phyloP scores from a whole-genome alignment of 2,888 invertebrate genomes.

The Rhyacophila evoluta region DNA sequence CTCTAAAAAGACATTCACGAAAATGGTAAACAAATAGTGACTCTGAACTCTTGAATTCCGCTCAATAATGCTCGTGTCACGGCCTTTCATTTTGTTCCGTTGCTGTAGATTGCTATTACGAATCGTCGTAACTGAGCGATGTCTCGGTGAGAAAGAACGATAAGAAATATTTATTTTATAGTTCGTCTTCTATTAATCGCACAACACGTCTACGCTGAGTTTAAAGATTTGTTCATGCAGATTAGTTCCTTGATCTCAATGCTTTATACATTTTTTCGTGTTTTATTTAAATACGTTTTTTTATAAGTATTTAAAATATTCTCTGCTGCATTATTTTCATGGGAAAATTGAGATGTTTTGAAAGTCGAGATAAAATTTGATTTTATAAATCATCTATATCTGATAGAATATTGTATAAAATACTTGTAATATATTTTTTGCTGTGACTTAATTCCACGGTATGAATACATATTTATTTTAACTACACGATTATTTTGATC shows the following conservation, averaged over 20 bases:
- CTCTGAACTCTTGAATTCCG: neutral
- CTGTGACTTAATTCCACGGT: no score
- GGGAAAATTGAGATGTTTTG: neutral
- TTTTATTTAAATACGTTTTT: neutral
- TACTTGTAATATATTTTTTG: no score
- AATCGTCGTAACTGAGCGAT: neutral
- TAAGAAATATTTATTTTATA: neutral
- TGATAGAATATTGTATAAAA: no score
- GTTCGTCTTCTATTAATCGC: neutral
- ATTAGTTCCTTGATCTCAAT: neutral
- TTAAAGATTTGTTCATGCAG: neutral
- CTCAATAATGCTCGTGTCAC: neutral
- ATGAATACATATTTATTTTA: no score
- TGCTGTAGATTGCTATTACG: neutral
- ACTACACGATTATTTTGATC: no score
- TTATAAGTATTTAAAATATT: neutral
- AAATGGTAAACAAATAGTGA: neutral
- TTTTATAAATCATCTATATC: no score
- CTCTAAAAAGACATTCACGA: neutral
- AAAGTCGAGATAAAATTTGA: neutral
- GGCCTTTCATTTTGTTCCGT: neutral
- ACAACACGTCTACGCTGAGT: neutral
- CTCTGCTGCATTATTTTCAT: neutral
- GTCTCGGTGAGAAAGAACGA: neutral
- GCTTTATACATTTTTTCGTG: neutral